Base-by-base conservation (phyloP, 2,888 invertebrate genomes). In the Zele albiditarsus region DNA sequence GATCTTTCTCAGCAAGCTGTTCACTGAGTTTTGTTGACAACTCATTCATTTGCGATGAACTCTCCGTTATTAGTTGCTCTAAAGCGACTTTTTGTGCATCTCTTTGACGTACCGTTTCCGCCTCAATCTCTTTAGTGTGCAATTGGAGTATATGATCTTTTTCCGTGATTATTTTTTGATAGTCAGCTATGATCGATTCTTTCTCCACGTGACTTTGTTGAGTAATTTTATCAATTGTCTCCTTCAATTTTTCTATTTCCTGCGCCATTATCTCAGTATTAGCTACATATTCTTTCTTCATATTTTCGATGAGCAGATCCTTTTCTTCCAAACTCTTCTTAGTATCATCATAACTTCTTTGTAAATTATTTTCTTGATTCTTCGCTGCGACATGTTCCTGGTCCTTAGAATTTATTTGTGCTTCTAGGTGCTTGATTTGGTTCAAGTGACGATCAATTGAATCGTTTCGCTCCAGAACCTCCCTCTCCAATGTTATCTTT, bases 1-100 rank as follows among this genome's bases (percentile, higher is more conserved):
- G 85, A 77, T 92, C 91, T 73, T 91, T 90, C 76, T 90, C 88
- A 73, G 90, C 90, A 49, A 92, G 90, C 84, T 91, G 91, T 83
- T 90, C 90, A 79, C 91, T 91, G 23, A 87, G 86, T 3, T 81
- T 81, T 62, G 84, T 80, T 0, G 85, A 82, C 10, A 87, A 76
- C 76, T 83, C 79, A 33, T 82, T 78, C 16, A 85, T 82, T 68
- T 81, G 81, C 4, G 82, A 79, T 2, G 77, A 66, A 73, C 82
- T 84, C 20, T 87, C 84, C 1, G 72, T 72, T 73, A 82, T 83
- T 14, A 86, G 63, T 74, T 83, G 77, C 57, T 85, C 84, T 23
- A 87, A 71, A 66, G 73, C 78, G 5, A 75, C 71, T 28, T 80
- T 78, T 42, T 86, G 84, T 14, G 72, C 75, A 33, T 83, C 79